Base-by-base conservation (phyloP, 2,797 vertebrate genomes). In the Astyanax mexicanus region DNA sequence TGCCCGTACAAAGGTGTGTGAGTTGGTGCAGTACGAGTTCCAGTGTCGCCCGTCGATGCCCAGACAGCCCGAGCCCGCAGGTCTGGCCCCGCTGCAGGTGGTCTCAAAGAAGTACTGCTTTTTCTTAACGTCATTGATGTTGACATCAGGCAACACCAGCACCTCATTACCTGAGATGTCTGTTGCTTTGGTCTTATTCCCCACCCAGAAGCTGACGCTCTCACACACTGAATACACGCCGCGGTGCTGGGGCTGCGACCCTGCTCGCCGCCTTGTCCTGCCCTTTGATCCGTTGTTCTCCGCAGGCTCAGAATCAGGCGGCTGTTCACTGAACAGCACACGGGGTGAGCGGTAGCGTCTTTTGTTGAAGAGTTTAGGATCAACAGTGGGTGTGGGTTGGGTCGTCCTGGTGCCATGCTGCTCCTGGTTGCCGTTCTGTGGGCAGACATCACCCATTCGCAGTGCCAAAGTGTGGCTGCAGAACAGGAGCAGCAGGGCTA, bases 71-170 rank as follows among this genome's bases (percentile, higher is more conserved):
- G 93, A 91, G 79, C 91, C 88, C 2, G 92, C 93, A 0, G 94
- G 87, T 42, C 52, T 84, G 80, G 91, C 83, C 44, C 89, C 91
- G 86, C 94, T 93, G 88, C 98, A 99, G 80, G 93, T 96, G 35
- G 98, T 99, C 93, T 99, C 98, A 5, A 98, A 99, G 88, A 99
- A 99, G 90, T 98, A 99, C 91, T 99, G 98, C 88, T 96, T 98
- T 81, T 97, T 98, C 77, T 95, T 88, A 2, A 95, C 95, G 76
- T 95, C 98, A 90, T 98, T 98, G 83, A 98, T 95, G 77, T 95
- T 98, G 72, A 99, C 96, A 54, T 98, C 92, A 0, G 94, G 95
- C 80, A 99, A 62, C 83, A 99, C 97, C 0, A 92, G 96, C 90
- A 99, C 98, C 91, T 97, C 95, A 49, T 97, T 95, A 88, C 96